Conservation (phyloP, 2,888 invertebrate genomes). For the Cosmia trapezina region DNA sequence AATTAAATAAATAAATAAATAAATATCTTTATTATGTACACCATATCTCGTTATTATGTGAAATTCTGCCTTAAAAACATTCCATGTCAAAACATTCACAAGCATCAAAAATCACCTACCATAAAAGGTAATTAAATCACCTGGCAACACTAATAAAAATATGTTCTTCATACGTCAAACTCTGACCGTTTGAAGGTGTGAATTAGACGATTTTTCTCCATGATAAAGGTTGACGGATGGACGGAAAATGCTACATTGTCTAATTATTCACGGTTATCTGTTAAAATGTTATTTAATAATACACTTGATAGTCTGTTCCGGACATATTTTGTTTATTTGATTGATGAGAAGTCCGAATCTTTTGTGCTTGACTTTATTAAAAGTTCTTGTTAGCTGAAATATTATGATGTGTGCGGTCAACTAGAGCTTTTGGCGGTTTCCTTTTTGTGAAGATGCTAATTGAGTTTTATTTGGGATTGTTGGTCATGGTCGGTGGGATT, state of each 20-base stretch:
- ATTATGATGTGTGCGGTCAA: conserved; percentile 64
- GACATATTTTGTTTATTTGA: conserved; percentile 71
- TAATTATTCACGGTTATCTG: conserved; percentile 88
- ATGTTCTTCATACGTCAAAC: conserved; percentile 80
- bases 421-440: conserved; percentile 51
- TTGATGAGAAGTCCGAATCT: conserved; percentile 79
- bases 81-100: conserved; percentile 5
- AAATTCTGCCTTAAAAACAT: neutral
- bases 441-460: conserved; percentile 57
- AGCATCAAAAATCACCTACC: conserved; percentile 38
- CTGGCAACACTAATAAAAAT: conserved; percentile 69
- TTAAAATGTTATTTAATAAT: conserved; percentile 87
- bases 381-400: conserved; percentile 63
- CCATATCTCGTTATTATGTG: too few relatives aligned
- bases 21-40: too few relatives aligned
- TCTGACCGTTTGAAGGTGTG: conserved; percentile 82
- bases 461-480: conserved; percentile 46
- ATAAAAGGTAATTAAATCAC: conserved; percentile 45
- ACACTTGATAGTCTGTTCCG: conserved; percentile 77
- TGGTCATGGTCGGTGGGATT: conserved; percentile 38
- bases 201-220: conserved; percentile 88
- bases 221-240: conserved; percentile 88
- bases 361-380: conserved; percentile 67
- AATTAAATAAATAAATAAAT: too few relatives aligned
- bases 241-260: conserved; percentile 83